Conservation (phyloP, 2,797 vertebrate genomes). For the Rhadinocentrus ornatus region DNA sequence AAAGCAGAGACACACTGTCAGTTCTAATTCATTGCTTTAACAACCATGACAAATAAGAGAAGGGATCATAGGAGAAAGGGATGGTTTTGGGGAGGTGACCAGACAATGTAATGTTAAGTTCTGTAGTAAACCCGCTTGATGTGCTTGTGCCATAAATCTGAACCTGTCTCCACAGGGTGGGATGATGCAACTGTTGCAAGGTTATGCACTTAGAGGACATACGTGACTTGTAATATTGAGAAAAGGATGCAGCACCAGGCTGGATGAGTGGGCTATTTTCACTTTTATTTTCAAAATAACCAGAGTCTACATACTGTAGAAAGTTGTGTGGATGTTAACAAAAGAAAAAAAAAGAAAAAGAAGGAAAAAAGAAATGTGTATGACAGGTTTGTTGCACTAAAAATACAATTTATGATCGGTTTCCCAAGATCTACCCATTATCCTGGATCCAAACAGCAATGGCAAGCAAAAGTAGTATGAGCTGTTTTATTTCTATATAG, state of each 20-base stretch:
- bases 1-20: constrained; percentile 76
- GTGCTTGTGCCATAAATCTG: constrained; percentile 11
- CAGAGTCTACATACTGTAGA: too few species aligned
- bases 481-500: too few species aligned
- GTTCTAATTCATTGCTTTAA: constrained; percentile 56
- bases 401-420: too few species aligned
- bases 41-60: constrained; percentile 26
- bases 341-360: not conserved
- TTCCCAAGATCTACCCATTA: too few species aligned
- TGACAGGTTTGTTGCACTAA: not conserved
- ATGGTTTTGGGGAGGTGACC: constrained; percentile 1
- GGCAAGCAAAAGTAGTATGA: too few species aligned
- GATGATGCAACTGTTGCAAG: constrained; percentile 47
- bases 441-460: too few species aligned
- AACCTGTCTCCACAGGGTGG: constrained; percentile 28
- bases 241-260: constrained; percentile 40
- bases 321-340: not conserved
- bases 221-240: constrained; percentile 53
- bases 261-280: not conserved
- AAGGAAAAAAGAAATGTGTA: not conserved
- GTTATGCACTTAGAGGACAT: constrained; percentile 60
- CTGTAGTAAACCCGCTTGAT: constrained; percentile 1
- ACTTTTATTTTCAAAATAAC: too few species aligned
- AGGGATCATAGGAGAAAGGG: not conserved
- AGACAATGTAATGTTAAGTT: constrained; percentile 4